A percentile compares a stretch with the other conserved stretches of the same genome.
Conservation (phyloP, 2,113 vertebrate species). For the Solenodon paradoxus region DNA sequence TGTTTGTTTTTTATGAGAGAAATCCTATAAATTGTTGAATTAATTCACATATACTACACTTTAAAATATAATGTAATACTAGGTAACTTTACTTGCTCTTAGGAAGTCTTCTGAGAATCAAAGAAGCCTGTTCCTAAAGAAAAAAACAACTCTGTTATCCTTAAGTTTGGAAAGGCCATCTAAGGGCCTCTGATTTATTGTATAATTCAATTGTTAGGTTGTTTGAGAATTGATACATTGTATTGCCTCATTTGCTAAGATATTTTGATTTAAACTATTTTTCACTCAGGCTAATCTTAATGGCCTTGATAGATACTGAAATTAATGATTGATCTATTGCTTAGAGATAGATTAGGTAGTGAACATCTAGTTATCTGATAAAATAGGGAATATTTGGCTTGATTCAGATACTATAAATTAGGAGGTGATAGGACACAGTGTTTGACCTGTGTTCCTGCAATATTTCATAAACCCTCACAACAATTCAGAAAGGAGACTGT, state of each 20-base stretch:
- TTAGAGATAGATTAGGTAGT: neutral
- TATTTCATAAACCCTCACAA: neutral
- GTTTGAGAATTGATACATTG: neutral
- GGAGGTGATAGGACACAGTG: neutral
- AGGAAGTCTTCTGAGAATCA: neutral
- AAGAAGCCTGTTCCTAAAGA: neutral
- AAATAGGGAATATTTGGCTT: neutral
- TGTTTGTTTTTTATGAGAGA: neutral
- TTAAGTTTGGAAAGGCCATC: neutral
- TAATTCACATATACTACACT: neutral
- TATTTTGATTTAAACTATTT: neutral
- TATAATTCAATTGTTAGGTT: neutral
- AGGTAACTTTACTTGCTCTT: neutral
- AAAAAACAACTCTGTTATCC: too few species aligned
- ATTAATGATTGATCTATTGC: neutral
- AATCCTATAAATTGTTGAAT: neutral
- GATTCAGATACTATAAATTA: neutral
- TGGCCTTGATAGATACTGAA: neutral
- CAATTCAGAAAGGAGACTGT: neutral
- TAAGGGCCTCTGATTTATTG: neutral
- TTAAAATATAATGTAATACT: neutral
- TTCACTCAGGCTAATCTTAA: neutral
- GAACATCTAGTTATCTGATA: neutral
- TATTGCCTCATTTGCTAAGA: neutral
- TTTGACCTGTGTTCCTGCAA: neutral